Conservation (phyloP, 2,888 invertebrate genomes). For the Nemotelus pantherinus region DNA sequence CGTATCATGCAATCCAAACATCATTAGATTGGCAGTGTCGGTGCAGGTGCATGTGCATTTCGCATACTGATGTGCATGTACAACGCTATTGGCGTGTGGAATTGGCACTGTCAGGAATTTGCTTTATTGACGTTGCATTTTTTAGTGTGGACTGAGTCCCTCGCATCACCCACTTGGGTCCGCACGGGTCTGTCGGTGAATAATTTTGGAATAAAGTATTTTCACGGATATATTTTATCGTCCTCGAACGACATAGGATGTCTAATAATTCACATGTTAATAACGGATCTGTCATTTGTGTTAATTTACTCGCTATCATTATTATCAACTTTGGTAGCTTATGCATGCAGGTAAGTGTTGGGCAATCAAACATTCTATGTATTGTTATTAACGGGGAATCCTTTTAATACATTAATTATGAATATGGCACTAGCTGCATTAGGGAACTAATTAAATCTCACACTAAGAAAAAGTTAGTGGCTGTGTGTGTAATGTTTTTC, state of each 20-base stretch:
- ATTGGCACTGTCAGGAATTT: slow-evolving; percentile 36
- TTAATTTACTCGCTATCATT: slow-evolving; percentile 42
- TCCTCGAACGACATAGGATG: slow-evolving; percentile 24
- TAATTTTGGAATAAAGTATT: background rate
- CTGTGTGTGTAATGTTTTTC: too few species aligned
- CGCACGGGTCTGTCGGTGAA: too few species aligned
- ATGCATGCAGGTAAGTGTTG: too few species aligned
- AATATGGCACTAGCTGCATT: too few species aligned
- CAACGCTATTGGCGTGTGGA: background rate
- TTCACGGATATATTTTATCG: slow-evolving; percentile 20
- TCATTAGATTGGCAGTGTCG: slow-evolving; percentile 31
- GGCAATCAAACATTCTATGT: too few species aligned
- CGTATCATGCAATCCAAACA: slow-evolving; percentile 42
- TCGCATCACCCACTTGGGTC: background rate
- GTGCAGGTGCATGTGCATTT: slow-evolving; percentile 28
- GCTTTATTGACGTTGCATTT: slow-evolving; percentile 12
- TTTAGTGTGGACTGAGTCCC: background rate
- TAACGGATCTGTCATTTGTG: slow-evolving; percentile 42
- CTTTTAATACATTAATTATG: too few species aligned
- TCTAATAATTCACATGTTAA: slow-evolving; percentile 42
- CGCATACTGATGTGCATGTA: slow-evolving; percentile 28
- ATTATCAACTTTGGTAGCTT: slow-evolving; percentile 34
- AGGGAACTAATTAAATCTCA: too few species aligned
- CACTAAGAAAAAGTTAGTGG: too few species aligned
- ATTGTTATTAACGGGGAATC: too few species aligned